These are phyloP conservation scores for Burhinus oedicnemus DNA, from an alignment of 2,113 vertebrate species.

Conservation along the genomic window DNA sequence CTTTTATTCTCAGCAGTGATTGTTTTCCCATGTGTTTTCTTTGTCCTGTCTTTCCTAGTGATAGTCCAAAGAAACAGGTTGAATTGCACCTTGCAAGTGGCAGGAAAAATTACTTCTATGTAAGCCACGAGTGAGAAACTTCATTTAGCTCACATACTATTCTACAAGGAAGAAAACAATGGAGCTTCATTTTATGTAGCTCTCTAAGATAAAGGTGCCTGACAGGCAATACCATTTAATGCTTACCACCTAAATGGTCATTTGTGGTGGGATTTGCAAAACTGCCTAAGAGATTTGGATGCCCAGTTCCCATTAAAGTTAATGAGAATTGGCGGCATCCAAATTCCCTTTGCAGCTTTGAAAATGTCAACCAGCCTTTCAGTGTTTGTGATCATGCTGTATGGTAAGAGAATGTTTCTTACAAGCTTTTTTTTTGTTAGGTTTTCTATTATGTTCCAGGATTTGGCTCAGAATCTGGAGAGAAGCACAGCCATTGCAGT, in stretches of 20 bases:
- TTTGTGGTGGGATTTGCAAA: constrained; percentile 66
- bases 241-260: constrained; percentile 54
- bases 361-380: constrained; percentile 61
- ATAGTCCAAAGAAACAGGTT: neutral
- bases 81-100: neutral
- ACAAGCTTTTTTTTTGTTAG: constrained; percentile 43
- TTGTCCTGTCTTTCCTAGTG: constrained; percentile 29
- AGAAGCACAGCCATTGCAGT: neutral
- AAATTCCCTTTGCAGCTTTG: constrained; percentile 66
- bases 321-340: constrained; percentile 64
- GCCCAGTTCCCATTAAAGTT: constrained; percentile 64
- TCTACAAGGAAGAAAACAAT: constrained; percentile 33
- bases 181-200: neutral
- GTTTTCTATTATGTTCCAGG: neutral
- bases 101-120: neutral
- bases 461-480: neutral
- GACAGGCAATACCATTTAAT: constrained; percentile 45
- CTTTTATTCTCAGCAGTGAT: constrained; percentile 50
- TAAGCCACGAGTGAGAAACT: constrained; percentile 31
- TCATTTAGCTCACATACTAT: neutral
- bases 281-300: constrained; percentile 64
- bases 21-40: constrained; percentile 42
- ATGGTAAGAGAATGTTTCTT: constrained; percentile 46
- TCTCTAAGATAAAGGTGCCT: constrained; percentile 24
- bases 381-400: constrained; percentile 59